Base-by-base conservation (phyloP, 1,140 invertebrate species). In the Dendrolimus kikuchii region DNA sequence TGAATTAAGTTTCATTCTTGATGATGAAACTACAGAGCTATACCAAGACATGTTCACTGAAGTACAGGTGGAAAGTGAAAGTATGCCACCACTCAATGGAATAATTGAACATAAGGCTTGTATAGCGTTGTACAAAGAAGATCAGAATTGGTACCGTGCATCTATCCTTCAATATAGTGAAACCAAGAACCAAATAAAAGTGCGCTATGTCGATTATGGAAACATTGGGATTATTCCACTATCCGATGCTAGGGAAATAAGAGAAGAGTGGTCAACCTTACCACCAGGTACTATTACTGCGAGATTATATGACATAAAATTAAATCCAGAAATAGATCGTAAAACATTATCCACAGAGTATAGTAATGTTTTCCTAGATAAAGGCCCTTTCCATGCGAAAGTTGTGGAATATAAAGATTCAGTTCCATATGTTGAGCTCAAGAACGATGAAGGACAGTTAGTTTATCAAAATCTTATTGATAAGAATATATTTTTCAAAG, bases 161-260 rank as follows among this genome's bases (percentile, higher is more conserved):
- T 55, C 53, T 0, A 74, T 86, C 41, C 57, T 82, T 39, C 64
- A 83, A 53, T 81, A 74, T 44, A 83, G 81, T 52, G 63, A 76
- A 51, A 50, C 44, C 0, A 76, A 73, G 61, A 68, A 64, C 46
- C 57, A 64, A 23, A 53, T 85, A 0, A 83, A 83, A 74, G 78
- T 87, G 0, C 71, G 68, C 57, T 87, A 80, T 57, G 66, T 87
- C n/a, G 84, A 87, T 60, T 87, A 77, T 53, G 84, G 84, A 5
- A 83, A 85, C 52, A 61, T 73, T 44, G 73, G 74, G 53, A 46
- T 82, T 6, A 58, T 85, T 46, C 54, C 72, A 4, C 38, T 77
- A 37, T 53, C 62, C 37, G 67, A 87, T 57, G 67, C 71, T 4
- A 74, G 68, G 58, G 84, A 85, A 61, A 78, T 82, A 7, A 55